These are phyloP conservation scores for Fissipunctia ypsillon DNA, from an alignment of 2,888 invertebrate genomes.

Conservation along the genomic window DNA sequence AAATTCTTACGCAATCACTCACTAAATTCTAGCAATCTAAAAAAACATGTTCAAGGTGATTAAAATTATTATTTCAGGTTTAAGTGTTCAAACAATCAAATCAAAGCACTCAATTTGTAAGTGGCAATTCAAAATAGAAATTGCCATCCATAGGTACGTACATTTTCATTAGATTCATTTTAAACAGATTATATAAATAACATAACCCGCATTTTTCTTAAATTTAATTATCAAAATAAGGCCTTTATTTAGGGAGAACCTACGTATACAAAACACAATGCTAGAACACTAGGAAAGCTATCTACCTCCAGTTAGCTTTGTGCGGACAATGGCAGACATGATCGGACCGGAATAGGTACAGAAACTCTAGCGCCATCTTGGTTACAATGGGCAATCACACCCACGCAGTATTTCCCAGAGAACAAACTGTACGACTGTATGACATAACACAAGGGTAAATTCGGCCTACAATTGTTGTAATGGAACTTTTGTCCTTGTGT, in stretches of 20 bases:
- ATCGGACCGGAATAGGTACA: neutral
- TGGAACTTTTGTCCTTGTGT: neutral
- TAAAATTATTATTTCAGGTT: no score
- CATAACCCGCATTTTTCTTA: neutral
- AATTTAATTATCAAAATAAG: neutral
- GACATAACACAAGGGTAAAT: neutral
- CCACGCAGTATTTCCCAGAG: neutral
- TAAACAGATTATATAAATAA: no score
- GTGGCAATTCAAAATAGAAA: no score
- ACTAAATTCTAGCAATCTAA: neutral
- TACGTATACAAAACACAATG: neutral
- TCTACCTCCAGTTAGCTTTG: neutral
- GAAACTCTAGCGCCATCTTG: slow-evolving; percentile 1
- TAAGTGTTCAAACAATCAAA: neutral
- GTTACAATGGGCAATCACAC: slow-evolving; percentile 27
- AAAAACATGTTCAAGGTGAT: neutral
- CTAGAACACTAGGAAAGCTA: neutral
- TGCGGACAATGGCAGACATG: slow-evolving; percentile 17
- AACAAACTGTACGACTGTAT: neutral
- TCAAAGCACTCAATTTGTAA: neutral
- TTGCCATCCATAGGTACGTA: neutral
- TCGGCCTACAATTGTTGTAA: neutral
- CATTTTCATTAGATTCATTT: no score
- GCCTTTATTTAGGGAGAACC: neutral
- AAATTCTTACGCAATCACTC: neutral